phyloP scores from a whole-genome alignment of 92 coral and sea anemone genomes.

The Virgularia gustaviana region DNA sequence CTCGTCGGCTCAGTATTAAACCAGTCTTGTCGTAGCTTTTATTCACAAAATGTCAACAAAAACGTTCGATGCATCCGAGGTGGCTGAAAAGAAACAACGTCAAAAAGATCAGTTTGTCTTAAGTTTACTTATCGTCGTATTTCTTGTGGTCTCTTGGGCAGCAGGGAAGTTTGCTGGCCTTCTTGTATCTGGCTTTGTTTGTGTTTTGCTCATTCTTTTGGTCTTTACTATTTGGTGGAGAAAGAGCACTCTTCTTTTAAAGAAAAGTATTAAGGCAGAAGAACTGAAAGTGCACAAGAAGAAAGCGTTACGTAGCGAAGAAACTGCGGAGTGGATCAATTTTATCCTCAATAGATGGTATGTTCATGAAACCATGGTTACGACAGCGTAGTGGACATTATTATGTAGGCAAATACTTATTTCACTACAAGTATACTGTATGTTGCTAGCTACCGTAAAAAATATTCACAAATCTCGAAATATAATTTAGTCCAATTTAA shows the following conservation, averaged over 20 bases:
- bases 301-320: conserved; percentile 86
- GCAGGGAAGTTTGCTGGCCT: conserved; percentile 71
- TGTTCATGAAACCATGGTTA: too few species aligned
- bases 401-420: too few species aligned
- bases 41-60: conserved; percentile 30
- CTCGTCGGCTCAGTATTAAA: too few species aligned
- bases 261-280: conserved; percentile 68
- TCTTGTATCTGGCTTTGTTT: conserved; percentile 61
- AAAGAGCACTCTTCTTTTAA: conserved; percentile 67
- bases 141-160: conserved; percentile 63
- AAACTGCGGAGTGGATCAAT: conserved; percentile 91
- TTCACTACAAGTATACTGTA: too few species aligned
- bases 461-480: too few species aligned
- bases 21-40: not conserved
- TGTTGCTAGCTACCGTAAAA: too few species aligned
- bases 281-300: conserved; percentile 77
- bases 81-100: conserved; percentile 59
- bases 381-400: too few species aligned
- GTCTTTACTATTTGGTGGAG: conserved; percentile 78
- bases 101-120: conserved; percentile 72
- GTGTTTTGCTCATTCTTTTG: conserved; percentile 64
- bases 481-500: too few species aligned
- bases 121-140: conserved; percentile 62
- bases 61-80: conserved; percentile 53
- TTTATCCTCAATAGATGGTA: conserved; percentile 87